Base-by-base conservation (phyloP, 2,888 invertebrate species). In the Lysandra bellargus region DNA sequence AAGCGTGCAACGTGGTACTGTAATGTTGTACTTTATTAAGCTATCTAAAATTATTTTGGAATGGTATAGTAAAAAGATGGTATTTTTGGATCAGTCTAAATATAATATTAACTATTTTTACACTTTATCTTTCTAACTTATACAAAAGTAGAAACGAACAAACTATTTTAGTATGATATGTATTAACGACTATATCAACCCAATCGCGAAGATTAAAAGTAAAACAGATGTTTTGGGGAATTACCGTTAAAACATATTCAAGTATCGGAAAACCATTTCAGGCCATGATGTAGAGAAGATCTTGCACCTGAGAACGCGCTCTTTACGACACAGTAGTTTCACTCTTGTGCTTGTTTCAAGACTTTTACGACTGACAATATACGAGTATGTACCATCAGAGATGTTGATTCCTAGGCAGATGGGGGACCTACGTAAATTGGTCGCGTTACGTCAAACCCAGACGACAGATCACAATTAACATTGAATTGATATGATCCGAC, bases 221-320 rank as follows among this genome's bases (percentile, higher is more conserved):
- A 57, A 76, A 76, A 17, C 76, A 76, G 76, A 76, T 76, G 53
- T 76, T 76, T 57, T 57, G 33, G 53, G 17, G 7, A 76, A 76
- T 76, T 76, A 76, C 76, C n/a, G 61, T 79, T 75, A 64, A 74
- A 75, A 61, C 75, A 79, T 75, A 82, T 83, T 82, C 88, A 86
- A 88, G 87, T 87, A 86, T 91, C 87, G 90, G 89, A 88, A 91
- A 90, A 87, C 89, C 87, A 89, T 91, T 89, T 85, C 85, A 85
- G 86, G 90, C 78, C 60, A 75, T 79, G 79, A 81, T 80, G 79
- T 79, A 78, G 76, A 80, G 78, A 78, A 80, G 80, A 83, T 81
- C 73, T 80, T 81, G 80, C 83, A 83, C 83, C 83, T 83, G 82
- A 83, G 83, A 78, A 80, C 80, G 79, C 78, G 80, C 79, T 82